Conservation (phyloP, 2,113 vertebrate species). For the Heterotis niloticus region DNA sequence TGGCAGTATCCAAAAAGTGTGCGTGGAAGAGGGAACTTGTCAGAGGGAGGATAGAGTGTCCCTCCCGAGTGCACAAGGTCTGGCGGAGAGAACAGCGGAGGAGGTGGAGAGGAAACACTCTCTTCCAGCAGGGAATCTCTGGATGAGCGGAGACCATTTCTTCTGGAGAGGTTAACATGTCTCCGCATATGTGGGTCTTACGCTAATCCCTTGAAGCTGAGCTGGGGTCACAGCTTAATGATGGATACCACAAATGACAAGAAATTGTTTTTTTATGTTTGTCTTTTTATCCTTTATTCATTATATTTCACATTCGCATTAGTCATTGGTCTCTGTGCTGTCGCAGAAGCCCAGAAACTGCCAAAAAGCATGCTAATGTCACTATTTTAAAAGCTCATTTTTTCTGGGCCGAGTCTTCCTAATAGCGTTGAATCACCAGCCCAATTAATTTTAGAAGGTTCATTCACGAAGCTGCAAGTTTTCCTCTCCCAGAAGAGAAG, state of each 20-base stretch:
- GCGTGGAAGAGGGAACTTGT: not conserved
- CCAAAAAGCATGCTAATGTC: not conserved
- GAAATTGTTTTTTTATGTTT: too few relatives aligned
- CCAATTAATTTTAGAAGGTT: not conserved
- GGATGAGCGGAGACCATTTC: not conserved
- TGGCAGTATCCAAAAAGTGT: not conserved
- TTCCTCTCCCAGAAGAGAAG: not conserved
- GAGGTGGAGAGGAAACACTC: not conserved
- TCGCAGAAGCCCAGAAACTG: not conserved
- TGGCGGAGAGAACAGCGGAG: not conserved
- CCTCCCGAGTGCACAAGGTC: not conserved
- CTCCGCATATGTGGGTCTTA: constrained; percentile 13
- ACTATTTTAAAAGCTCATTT: not conserved
- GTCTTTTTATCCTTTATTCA: not conserved
- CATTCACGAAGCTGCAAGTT: not conserved
- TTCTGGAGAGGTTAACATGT: constrained; percentile 1
- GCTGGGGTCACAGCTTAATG: not conserved
- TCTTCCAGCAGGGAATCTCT: not conserved
- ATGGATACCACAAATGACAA: not conserved
- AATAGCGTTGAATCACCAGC: not conserved
- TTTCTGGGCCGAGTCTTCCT: not conserved
- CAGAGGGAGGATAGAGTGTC: not conserved
- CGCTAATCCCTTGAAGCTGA: not conserved
- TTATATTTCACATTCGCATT: not conserved
- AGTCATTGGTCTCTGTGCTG: not conserved